Evolutionary conservation across 2,113 vertebrate species (phyloP).

Genomic region (Ibidorhyncha struthersii): DNA sequence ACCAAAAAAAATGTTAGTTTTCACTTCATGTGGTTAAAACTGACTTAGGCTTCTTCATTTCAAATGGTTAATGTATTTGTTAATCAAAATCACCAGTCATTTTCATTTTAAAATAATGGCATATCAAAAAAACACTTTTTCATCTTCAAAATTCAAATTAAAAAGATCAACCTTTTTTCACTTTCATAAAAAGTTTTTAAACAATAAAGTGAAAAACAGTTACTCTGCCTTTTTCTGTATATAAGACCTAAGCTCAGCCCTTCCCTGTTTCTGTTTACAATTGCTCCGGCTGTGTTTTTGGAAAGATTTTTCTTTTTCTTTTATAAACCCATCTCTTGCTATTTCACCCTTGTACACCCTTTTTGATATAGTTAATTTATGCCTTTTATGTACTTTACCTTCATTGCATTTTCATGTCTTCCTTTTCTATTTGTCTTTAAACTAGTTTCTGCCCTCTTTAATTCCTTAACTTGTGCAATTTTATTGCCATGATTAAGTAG

Average conservation of each 20-base stretch:
- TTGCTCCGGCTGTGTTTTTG: background rate
- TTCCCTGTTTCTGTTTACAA: background rate
- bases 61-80: background rate
- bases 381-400: background rate
- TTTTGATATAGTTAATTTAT: background rate
- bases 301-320: background rate
- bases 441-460: background rate
- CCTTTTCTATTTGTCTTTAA: background rate
- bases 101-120: background rate
- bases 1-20: background rate
- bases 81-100: background rate
- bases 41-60: background rate
- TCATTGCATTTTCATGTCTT: background rate
- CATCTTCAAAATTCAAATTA: background rate
- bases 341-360: background rate
- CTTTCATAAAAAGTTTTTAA: background rate
- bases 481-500: conserved; percentile 36
- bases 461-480: background rate
- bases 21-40: background rate
- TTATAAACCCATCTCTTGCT: background rate
- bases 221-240: background rate
- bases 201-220: background rate
- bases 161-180: background rate
- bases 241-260: background rate
- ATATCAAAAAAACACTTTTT: background rate